A percentile compares a stretch with the other conserved stretches of the same genome.
Evolutionary conservation across 2,797 vertebrate genomes (phyloP).

Genomic region (Pipistrellus nathusii): DNA sequence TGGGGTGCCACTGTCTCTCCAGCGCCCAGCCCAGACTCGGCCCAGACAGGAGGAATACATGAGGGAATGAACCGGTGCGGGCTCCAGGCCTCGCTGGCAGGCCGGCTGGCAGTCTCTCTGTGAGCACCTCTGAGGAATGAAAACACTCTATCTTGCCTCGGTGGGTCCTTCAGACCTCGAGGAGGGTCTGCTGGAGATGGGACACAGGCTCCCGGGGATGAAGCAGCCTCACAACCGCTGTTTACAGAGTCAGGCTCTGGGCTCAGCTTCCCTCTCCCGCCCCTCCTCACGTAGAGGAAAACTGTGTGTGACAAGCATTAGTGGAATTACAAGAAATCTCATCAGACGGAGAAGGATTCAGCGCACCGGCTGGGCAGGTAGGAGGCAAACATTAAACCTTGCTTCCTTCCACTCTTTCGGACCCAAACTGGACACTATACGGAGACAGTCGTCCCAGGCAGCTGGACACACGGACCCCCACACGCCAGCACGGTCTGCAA

Average conservation of each 20-base stretch:
- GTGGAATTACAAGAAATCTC: neutral
- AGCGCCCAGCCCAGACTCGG: rapidly evolving
- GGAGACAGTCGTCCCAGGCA: neutral
- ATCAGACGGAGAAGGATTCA: neutral
- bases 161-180: neutral
- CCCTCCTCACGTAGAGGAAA: neutral
- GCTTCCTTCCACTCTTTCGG: neutral
- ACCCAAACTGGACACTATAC: neutral
- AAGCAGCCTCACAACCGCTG: neutral
- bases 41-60: neutral
- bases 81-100: neutral
- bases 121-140: neutral
- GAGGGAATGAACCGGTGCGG: neutral
- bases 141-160: neutral
- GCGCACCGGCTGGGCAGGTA: neutral
- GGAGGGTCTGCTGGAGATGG: neutral
- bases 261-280: neutral
- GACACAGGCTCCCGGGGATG: neutral
- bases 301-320: neutral
- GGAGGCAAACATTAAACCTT: neutral
- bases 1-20: neutral
- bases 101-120: neutral
- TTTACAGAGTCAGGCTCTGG: neutral
- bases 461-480: neutral
- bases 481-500: neutral